Percentiles rank a stretch among this genome's conserved stretches.
These are phyloP conservation scores for Rhea pennata DNA, from an alignment of 2,113 vertebrate genomes.

Conservation along the genomic window DNA sequence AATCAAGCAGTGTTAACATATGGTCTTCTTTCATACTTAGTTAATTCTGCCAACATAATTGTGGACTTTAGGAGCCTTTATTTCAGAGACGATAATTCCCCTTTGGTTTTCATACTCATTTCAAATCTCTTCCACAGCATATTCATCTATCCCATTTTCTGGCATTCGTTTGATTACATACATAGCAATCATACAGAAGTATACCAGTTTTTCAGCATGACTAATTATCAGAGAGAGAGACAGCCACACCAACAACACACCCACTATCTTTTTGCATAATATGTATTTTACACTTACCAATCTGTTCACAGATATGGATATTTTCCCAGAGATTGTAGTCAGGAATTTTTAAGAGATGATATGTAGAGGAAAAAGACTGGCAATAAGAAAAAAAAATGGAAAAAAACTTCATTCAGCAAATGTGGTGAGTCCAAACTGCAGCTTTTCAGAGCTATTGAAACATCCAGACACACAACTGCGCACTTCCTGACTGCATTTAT, in stretches of 20 bases:
- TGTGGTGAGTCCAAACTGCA: not conserved
- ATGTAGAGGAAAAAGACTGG: not conserved
- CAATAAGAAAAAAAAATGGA: not conserved
- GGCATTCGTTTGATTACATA: not conserved
- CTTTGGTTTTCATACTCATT: not conserved
- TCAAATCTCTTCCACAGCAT: not conserved
- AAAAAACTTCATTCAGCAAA: not conserved
- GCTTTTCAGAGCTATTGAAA: not conserved
- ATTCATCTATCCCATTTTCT: not conserved
- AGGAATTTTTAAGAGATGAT: constrained; percentile 10
- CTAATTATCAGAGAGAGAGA: constrained; percentile 37
- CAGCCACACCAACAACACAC: constrained; percentile 39
- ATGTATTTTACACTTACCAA: constrained; percentile 37
- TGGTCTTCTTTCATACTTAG: not conserved
- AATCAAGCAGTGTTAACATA: not conserved
- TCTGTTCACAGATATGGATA: constrained; percentile 5
- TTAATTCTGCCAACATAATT: not conserved
- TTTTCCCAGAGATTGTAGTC: not conserved
- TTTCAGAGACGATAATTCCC: not conserved
- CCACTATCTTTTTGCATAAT: constrained; percentile 49
- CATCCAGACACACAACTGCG: not conserved
- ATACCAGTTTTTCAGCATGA: constrained; percentile 55
- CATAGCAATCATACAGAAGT: not conserved
- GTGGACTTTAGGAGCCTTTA: not conserved
- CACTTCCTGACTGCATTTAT: not conserved